Base-by-base conservation (phyloP, 2,888 invertebrate genomes). In the Meteorus colon region DNA sequence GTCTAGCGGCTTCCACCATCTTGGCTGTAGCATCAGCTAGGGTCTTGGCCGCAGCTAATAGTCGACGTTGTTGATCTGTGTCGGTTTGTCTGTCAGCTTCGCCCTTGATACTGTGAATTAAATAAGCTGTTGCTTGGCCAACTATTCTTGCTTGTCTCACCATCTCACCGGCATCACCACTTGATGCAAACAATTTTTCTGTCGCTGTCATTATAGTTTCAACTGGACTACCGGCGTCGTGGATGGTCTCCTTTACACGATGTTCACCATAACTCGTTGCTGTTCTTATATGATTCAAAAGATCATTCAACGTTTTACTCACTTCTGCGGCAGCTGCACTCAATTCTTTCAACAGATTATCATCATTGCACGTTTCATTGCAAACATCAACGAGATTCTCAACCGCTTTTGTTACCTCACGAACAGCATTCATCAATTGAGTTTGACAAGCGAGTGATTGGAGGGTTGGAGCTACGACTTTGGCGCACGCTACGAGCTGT, bases 401-500 rank as follows among this genome's bases (percentile, higher is more conserved):
- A 0, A 99, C 98, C 0, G 98, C 96, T 77, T 93, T 93, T 0
- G 97, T 96, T 8, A 99, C 99, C 88, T 97, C 97, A 24, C 97
- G 93, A 0, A 98, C 97, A 0, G 99, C 98, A 76, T 95, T 95
- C 74, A 96, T 95, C 78, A 99, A 91, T 89, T 99, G 99, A 82
- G 96, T 96, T 86, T 98, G 95, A 79, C 96, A 96, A 0, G 94
- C 95, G 0, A 95, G 93, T 82, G 94, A 95, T 83, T 95, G 94
- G 3, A 96, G 91, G 0, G 96, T 96, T 0, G 96, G 96, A 0
- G 96, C 96, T 6, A 97, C 96, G 73, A 97, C 96, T 92, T 98
- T 98, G 24, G 99, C 96, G 86, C 98, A 98, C 0, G 98, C 98
- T 0, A 99, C 99, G 2, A 99, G 92, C 87, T 99, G 98, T 59